These are phyloP conservation scores for Ichneumon xanthorius DNA, from an alignment of 2,888 invertebrate genomes.

Conservation along the genomic window DNA sequence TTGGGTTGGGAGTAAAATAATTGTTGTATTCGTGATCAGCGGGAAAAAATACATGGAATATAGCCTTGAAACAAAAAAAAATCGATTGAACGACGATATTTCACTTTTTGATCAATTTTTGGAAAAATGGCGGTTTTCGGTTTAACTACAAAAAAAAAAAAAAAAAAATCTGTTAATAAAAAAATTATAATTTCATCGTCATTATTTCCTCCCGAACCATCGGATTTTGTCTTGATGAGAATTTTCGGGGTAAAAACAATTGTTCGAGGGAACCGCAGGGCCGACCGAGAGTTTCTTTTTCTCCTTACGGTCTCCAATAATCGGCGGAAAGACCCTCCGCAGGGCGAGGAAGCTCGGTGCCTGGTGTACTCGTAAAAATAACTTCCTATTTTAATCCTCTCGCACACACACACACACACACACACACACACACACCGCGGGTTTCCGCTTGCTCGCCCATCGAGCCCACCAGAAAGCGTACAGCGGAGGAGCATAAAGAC, in stretches of 20 bases:
- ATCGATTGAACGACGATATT: too few species aligned
- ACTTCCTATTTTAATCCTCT: slow-evolving; percentile 67
- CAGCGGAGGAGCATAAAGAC: slow-evolving; percentile 53
- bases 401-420: slow-evolving; percentile 23
- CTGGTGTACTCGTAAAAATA: slow-evolving; percentile 67
- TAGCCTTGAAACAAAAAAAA: too few species aligned
- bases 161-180: too few species aligned
- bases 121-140: too few species aligned
- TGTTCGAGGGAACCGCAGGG: background rate
- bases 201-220: background rate
- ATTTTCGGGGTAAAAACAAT: background rate
- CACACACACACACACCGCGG: slow-evolving; percentile 41
- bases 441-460: slow-evolving; percentile 77
- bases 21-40: too few species aligned
- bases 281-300: slow-evolving; percentile 3
- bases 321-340: slow-evolving; percentile 41
- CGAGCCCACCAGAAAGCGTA: slow-evolving; percentile 71
- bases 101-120: too few species aligned
- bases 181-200: too few species aligned
- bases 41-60: too few species aligned
- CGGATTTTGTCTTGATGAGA: background rate
- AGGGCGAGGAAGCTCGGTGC: slow-evolving; percentile 40
- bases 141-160: too few species aligned
- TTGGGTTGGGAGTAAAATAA: too few species aligned
- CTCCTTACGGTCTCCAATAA: slow-evolving; percentile 16